A percentile compares a stretch with the other conserved stretches of the same genome.
phyloP scores from a whole-genome alignment of 2,888 invertebrate genomes.

The Caenorhabditis sp. region DNA sequence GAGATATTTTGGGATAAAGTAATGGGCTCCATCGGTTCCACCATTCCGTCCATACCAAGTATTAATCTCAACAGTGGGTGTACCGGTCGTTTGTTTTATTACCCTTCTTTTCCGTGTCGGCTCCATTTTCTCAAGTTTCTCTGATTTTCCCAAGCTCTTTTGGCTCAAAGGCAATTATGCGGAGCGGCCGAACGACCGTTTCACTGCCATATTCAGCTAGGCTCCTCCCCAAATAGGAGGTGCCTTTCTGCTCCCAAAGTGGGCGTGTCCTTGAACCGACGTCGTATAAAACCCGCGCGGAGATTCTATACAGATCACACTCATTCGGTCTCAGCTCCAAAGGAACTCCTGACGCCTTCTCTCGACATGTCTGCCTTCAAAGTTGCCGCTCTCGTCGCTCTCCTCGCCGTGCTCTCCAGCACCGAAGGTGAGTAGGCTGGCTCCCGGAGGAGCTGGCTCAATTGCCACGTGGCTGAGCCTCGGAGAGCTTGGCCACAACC shows the following conservation, averaged over 20 bases:
- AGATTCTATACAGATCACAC: not conserved
- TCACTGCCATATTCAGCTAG: conserved; percentile 19
- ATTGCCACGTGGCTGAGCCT: not conserved
- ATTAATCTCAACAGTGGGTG: conserved; percentile 8
- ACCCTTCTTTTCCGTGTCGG: not conserved
- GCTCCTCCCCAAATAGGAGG: conserved; percentile 23
- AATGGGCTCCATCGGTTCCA: no score
- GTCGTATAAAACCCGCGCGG: conserved; percentile 3
- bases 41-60: not conserved
- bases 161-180: conserved; percentile 2
- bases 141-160: conserved; percentile 16
- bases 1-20: not conserved
- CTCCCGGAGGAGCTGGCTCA: conserved; percentile 1
- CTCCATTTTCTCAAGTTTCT: conserved; percentile 16
- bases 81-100: conserved; percentile 2
- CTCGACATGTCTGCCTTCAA: conserved; percentile 23
- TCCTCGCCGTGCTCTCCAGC: not conserved
- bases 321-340: conserved; percentile 6
- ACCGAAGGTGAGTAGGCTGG: conserved; percentile 16
- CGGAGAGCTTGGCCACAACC: not conserved
- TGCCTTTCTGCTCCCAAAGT: conserved; percentile 16
- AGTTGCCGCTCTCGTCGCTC: conserved; percentile 2
- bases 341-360: no score
- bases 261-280: conserved; percentile 21
- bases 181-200: conserved; percentile 44